phyloP scores from a whole-genome alignment of 2,888 invertebrate genomes.

The Oligia latruncula region DNA sequence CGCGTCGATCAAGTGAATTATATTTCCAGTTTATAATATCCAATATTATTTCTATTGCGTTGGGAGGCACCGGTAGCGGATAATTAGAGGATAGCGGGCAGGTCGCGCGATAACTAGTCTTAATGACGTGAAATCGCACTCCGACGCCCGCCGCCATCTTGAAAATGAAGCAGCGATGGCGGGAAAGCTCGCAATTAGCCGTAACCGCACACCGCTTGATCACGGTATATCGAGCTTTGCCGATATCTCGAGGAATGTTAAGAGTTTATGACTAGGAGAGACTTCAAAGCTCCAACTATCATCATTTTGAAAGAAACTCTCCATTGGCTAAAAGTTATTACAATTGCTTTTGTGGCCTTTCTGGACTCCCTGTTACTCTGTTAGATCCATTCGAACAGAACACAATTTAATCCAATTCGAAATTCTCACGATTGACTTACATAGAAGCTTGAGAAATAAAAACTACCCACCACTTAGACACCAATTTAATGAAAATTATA shows the following conservation, averaged over 20 bases:
- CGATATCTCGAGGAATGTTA: conserved; percentile 25
- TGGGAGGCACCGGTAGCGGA: conserved; percentile 80
- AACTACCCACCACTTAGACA: conserved; percentile 38
- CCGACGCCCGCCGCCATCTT: conserved; percentile 79
- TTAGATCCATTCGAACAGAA: not conserved
- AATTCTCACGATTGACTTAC: conserved; percentile 16
- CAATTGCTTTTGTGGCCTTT: not conserved
- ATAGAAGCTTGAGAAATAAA: conserved; percentile 22
- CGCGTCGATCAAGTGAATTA: conserved; percentile 72
- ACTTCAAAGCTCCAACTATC: not conserved
- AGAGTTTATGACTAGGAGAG: conserved; percentile 15
- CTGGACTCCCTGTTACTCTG: not conserved
- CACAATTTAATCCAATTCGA: not conserved
- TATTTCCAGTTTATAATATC: conserved; percentile 84
- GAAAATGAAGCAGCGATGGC: conserved; percentile 76
- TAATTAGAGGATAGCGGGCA: conserved; percentile 86
- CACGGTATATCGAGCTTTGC: conserved; percentile 59
- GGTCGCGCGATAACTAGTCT: conserved; percentile 87
- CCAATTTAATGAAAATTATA: conserved; percentile 38
- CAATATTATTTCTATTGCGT: conserved; percentile 81
- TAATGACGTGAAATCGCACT: conserved; percentile 85
- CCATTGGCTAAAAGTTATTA: not conserved
- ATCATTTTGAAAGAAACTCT: not conserved
- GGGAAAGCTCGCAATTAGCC: conserved; percentile 84
- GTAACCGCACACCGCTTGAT: conserved; percentile 64